Percentiles rank a stretch among this genome's conserved stretches.
These are phyloP conservation scores for Periophthalmus modestus DNA, from an alignment of 2,113 vertebrate genomes.

Conservation along the genomic window DNA sequence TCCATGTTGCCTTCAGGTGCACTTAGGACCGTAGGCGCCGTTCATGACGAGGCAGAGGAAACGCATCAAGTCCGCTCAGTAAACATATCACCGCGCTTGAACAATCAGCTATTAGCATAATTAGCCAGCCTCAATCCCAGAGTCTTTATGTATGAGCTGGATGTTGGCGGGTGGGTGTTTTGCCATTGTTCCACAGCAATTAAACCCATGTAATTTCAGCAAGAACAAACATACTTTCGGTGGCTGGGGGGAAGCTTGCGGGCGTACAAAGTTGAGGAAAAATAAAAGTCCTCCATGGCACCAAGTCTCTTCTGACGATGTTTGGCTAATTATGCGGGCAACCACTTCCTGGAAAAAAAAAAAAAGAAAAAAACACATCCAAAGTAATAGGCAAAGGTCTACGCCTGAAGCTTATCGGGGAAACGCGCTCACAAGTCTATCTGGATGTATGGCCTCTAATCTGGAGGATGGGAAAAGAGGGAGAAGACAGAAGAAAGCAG, in stretches of 20 bases:
- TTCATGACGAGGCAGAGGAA: slow-evolving; percentile 88
- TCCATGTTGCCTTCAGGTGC: slow-evolving; percentile 87
- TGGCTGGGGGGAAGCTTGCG: slow-evolving; percentile 90
- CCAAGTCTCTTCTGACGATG: slow-evolving; percentile 94
- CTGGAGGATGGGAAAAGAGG: slow-evolving; percentile 66
- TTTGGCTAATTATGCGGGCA: slow-evolving; percentile 96
- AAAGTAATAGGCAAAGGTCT: slow-evolving; percentile 90
- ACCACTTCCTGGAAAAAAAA: slow-evolving; percentile 80
- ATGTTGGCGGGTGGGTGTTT: slow-evolving; percentile 45
- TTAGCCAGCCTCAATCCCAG: slow-evolving; percentile 94
- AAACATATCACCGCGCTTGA: slow-evolving; percentile 96
- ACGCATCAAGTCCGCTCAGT: slow-evolving; percentile 92
- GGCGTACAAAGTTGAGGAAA: slow-evolving; percentile 87
- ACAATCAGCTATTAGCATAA: slow-evolving; percentile 99
- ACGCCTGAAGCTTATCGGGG: slow-evolving; percentile 91
- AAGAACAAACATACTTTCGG: slow-evolving; percentile 97
- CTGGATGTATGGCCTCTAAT: slow-evolving; percentile 72
- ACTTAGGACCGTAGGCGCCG: slow-evolving; percentile 83
- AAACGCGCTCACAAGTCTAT: slow-evolving; percentile 87
- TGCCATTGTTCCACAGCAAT: slow-evolving; percentile 98
- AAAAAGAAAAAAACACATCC: slow-evolving; percentile 56
- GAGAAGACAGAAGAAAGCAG: slow-evolving; percentile 18
- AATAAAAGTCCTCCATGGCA: slow-evolving; percentile 78
- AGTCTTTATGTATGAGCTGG: slow-evolving; percentile 59
- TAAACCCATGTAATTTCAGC: slow-evolving; percentile 99